phyloP scores from a whole-genome alignment of 1,140 invertebrate species.

The Saccostrea cuccullata region DNA sequence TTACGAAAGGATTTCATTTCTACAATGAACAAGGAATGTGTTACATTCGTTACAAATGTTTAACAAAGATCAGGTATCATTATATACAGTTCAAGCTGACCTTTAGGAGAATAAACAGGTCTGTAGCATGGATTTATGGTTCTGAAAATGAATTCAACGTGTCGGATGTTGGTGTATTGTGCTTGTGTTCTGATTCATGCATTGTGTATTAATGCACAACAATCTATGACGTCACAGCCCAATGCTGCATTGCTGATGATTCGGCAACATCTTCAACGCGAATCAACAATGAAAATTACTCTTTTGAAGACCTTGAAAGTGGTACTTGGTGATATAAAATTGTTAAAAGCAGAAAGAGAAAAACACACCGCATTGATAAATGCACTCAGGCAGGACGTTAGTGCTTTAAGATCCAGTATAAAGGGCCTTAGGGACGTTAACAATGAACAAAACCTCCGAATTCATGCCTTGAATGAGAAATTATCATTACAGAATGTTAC shows the following conservation, averaged over 20 bases:
- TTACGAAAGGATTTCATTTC: background rate
- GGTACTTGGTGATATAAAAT: background rate
- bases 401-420: background rate
- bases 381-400: background rate
- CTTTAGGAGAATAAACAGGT: background rate
- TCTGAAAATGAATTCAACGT: background rate
- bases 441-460: background rate
- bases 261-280: background rate
- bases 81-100: background rate
- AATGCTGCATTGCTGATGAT: background rate
- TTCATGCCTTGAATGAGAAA: background rate
- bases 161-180: background rate
- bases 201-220: background rate
- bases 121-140: background rate
- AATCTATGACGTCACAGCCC: slow-evolving; percentile 12
- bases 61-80: background rate
- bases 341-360: background rate
- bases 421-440: background rate
- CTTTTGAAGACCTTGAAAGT: background rate
- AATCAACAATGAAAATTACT: background rate
- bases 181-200: background rate
- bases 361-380: background rate
- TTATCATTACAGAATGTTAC: background rate
- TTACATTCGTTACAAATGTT: background rate
- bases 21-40: background rate